Conservation (phyloP, 2,113 vertebrate species). For the Zosterops borbonicus region DNA sequence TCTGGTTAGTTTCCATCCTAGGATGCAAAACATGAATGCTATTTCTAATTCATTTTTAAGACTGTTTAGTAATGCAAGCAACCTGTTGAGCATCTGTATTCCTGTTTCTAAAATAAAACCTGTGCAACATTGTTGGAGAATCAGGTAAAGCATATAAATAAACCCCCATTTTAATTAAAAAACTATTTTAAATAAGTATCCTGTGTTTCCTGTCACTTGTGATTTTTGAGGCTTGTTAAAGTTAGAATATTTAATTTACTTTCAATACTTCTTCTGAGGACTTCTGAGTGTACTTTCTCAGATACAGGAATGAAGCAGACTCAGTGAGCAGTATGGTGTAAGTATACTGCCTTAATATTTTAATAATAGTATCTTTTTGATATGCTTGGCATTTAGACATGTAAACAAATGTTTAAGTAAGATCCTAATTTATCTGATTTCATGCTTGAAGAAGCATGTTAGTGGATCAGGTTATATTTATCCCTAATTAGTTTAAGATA, state of each 20-base stretch:
- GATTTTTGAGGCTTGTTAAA: background rate
- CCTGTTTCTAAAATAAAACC: background rate
- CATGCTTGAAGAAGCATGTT: background rate
- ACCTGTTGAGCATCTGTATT: background rate
- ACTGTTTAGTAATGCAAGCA: background rate
- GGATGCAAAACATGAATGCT: background rate
- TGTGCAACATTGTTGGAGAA: background rate
- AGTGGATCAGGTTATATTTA: background rate
- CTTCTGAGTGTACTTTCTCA: background rate
- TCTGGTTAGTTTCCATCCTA: background rate
- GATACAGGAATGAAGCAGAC: background rate
- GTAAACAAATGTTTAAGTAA: background rate
- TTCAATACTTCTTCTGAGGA: background rate
- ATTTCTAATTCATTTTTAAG: background rate
- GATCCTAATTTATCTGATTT: background rate
- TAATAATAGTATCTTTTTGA: background rate
- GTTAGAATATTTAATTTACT: background rate
- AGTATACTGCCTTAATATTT: background rate
- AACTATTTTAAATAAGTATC: background rate
- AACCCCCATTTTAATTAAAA: conserved; percentile 40
- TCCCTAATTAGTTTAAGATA: background rate
- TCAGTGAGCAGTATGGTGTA: background rate
- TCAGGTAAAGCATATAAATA: background rate
- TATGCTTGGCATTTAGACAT: background rate
- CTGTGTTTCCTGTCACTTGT: background rate